Conservation (phyloP, 2,113 vertebrate species). For the Antigone vipio region DNA sequence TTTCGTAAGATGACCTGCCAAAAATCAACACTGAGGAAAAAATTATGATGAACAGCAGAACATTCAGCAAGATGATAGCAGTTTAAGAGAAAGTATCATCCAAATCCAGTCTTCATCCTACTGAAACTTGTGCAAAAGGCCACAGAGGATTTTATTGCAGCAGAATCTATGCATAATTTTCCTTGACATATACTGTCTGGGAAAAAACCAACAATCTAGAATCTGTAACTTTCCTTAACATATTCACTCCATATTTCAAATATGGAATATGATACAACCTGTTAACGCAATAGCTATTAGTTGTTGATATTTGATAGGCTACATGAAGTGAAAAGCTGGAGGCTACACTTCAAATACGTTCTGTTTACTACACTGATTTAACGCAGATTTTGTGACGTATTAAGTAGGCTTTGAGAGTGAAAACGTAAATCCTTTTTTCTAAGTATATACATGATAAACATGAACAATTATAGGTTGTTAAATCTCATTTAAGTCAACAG, state of each 20-base stretch:
- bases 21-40: neutral
- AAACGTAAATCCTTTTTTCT: neutral
- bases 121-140: neutral
- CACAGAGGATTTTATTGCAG: neutral
- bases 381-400: neutral
- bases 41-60: neutral
- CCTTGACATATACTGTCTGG: neutral
- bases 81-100: neutral
- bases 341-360: neutral
- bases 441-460: neutral
- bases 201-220: neutral
- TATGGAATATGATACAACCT: rapidly evolving
- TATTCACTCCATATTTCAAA: neutral
- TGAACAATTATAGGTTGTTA: neutral
- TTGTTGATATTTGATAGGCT: neutral
- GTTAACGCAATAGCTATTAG: rapidly evolving
- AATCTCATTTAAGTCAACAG: neutral
- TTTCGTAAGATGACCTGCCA: neutral
- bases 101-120: neutral
- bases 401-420: neutral
- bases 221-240: neutral
- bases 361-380: neutral
- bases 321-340: neutral
- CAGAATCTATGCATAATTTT: neutral
- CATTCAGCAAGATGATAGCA: neutral